Evolutionary conservation across 2,797 vertebrate species (phyloP), one percentile per base, ranked within the genome.

Genomic region (Fistularia tabacaria): DNA sequence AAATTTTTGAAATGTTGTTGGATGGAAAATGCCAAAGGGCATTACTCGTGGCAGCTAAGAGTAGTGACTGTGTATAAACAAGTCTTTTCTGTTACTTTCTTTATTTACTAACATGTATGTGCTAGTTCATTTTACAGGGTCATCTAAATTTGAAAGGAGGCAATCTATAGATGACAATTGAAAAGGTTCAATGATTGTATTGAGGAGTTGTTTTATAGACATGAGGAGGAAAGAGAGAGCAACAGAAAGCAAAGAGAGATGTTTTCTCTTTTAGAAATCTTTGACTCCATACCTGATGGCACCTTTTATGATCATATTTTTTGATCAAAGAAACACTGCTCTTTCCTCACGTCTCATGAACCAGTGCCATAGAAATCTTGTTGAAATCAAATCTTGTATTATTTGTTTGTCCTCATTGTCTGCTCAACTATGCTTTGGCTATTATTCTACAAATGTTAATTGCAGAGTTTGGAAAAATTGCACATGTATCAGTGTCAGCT

Each of bases 41-140:
- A 81, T 90, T 80, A 80, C 73, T 82, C 76, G 77, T 87, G 87
- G 89, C 88, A 90, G 89, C 88, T 90, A 88, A 78, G 81, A 86
- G 80, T 77, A 83, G 64, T 36, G 79, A 83, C 76, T 77, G 74
- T 79, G 76, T 77, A 64, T 62, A 81, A 82, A 76, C 70, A 69
- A 73, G 68, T 83, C 52, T 60, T 65, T 73, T 73, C 63, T 78
- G 67, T 76, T 74, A 25, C 62, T 64, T 58, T 65, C 14, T 75
- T 65, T 75, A 38, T 79, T 77, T 63, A 65, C 54, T 62, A 59
- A 66, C 55, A 54, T 48, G 4, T 73, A 54, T 72, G 58, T 74
- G 46, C 57, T 67, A 68, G 49, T 54, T 74, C 46, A 64, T 61
- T 65, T 75, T 64, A 84, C 85, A 80, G 81, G 80, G 82, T 84